A percentile compares a stretch with the other conserved stretches of the same genome.
These are phyloP conservation scores for Pogonocherus hispidulus DNA, from an alignment of 2,888 invertebrate species.

Conservation along the genomic window DNA sequence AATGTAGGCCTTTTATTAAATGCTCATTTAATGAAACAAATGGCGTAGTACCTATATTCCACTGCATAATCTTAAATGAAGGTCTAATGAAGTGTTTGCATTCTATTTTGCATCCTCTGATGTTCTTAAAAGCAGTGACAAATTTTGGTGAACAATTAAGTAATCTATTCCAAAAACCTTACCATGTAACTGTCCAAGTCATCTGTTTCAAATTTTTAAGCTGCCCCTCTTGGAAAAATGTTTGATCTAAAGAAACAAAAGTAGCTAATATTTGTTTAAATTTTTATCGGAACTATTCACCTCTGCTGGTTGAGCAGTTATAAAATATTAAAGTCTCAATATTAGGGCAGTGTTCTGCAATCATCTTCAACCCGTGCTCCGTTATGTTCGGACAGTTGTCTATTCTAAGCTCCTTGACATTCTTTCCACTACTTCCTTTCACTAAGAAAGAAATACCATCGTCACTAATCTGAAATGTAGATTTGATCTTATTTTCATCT, in stretches of 20 bases:
- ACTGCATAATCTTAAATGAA: too few relatives aligned
- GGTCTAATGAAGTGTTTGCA: too few relatives aligned
- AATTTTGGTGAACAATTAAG: too few relatives aligned
- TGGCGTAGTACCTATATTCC: too few relatives aligned
- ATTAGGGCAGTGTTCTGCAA: constrained; percentile 60
- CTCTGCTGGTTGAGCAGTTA: constrained; percentile 48
- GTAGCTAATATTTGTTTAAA: background rate
- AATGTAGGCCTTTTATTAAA: too few relatives aligned
- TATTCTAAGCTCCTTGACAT: constrained; percentile 61
- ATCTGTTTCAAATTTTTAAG: constrained; percentile 37
- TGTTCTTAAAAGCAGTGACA: too few relatives aligned
- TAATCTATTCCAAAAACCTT: background rate
- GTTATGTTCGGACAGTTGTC: constrained; percentile 60
- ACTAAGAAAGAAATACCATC: constrained; percentile 59
- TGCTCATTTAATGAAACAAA: too few relatives aligned
- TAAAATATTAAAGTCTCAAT: constrained; percentile 60
- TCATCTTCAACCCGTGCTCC: constrained; percentile 57
- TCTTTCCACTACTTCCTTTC: constrained; percentile 55
- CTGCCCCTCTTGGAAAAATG: constrained; percentile 46
- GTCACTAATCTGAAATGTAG: constrained; percentile 60
- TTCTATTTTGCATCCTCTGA: too few relatives aligned
- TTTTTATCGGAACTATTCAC: constrained; percentile 2
- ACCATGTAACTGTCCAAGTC: constrained; percentile 30
- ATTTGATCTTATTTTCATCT: too few relatives aligned
- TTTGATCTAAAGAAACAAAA: constrained; percentile 50